Evolutionary conservation across 2,888 invertebrate species (phyloP), one percentile per base, ranked within the genome.

Genomic region (Cephus pulcher): DNA sequence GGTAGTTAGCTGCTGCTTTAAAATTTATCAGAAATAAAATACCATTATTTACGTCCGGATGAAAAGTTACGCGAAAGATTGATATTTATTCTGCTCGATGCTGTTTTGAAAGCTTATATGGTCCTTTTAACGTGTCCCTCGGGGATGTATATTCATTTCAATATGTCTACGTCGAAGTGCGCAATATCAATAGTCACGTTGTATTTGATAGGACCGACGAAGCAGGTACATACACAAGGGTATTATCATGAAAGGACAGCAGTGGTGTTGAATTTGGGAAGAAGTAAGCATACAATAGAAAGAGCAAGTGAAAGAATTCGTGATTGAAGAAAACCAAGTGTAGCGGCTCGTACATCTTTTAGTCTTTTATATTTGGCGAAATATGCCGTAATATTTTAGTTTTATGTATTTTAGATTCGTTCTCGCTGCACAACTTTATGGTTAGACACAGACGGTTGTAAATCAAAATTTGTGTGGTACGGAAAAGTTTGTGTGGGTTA

Each of bases 391-490:
- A 79, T 79, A 78, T 78, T 78, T 78, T 68, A 78, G 76, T 78
- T 74, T 56, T 70, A 74, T 74, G 69, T 12, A 35, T 35, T 70
- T 80, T 73, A 73, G 37, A 77, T 79, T 77, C 56, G 0, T 76
- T 81, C 35, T 77, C 70, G 76, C 76, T 75, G 78, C 68, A 68
- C 73, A 75, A 71, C 68, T 12, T 34, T 75, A 76, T 75, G 56
- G 75, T 78, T 73, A 76, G 79, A 78, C 78, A 79, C 30, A 70
- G 70, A 76, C 74, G 77, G 30, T 74, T 80, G 80, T 84, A 85
- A 85, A 84, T 85, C 82, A 83, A 81, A 76, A 79, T 77, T 84
- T 85, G 79, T 83, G 82, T 79, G 82, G 84, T 82, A 84, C 81
- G 79, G 56, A 80, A 75, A 77, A 83, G 77, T 81, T 82, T 81